Evolutionary conservation across 2,113 vertebrate genomes (phyloP), one percentile per base, ranked within the genome.

Genomic region (Cynoglossus semilaevis): DNA sequence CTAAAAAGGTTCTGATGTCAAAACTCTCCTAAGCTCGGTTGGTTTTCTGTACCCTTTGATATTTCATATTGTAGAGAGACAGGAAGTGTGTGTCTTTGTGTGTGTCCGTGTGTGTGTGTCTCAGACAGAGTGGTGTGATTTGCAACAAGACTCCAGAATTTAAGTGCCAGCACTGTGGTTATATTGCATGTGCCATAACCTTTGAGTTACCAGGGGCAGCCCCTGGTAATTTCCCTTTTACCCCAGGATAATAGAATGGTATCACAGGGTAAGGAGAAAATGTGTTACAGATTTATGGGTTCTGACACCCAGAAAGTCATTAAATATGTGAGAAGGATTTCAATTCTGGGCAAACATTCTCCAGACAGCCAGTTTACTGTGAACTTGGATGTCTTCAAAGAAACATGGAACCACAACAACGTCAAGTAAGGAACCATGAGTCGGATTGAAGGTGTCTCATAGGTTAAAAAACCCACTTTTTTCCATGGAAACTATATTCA

Each of bases 1-100:
- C 38, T 37, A 46, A 45, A n/a, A 5, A 47, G 55, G 34, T 60
- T 68, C 74, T 45, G 59, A 65, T 69, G 59, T 44, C 18, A 41
- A 13, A 41, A 4, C 9, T 41, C 4, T 11, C 38, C 14, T 41
- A 41, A 41, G 38, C 38, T 41, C 10, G 38, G 38, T 41, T 41
- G 11, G 10, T 8, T 36, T 57, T 57, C 43, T 34, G 29, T 15
- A n/a, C 7, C 14, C 9, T 18, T 54, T 15, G 40, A 52, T 52
- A 52, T 52, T 38, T 52, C 15, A 51, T 15, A 37, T n/a, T 14
- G 15, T 17, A 16, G 34, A 9, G 29, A 10, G 35, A 52, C 35
- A 17, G 35, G 34, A 52, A 52, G 15, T 15, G 8, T 6, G 8
- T 29, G n/a, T 3, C 15, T 5, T 16, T 11, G 36, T 18, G 17